Base-by-base conservation (phyloP, 2,113 vertebrate species). In the Equus przewalskii region DNA sequence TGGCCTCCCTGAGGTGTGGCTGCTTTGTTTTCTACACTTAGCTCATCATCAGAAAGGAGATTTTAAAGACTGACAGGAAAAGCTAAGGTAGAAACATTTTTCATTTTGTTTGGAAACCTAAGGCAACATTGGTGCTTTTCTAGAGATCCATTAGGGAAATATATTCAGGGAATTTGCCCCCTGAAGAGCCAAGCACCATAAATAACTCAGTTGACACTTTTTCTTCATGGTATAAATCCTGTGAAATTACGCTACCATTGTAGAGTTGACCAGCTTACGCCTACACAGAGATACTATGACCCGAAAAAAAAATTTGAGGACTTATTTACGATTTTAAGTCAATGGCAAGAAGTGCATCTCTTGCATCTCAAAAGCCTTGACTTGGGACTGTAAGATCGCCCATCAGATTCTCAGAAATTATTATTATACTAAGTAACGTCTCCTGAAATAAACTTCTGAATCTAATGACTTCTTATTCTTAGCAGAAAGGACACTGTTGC, bases 41-140 rank as follows among this genome's bases (percentile, higher is more conserved):
- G 12, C 46, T 56, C 51, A 7, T 46, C 5, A 46, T 26, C 60
- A 54, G 18, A 58, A 14, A 56, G 0, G 56, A 88, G 6, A 62
- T 24, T 11, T 92, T n/a, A 33, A 87, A 85, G 69, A 51, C 21
- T 15, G 24, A 56, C 5, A 46, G 46, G 79, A 46, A 95, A 75
- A 64, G 44, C 62, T 56, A 81, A 85, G 41, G 56, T 10, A 51
- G 60, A 93, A 93, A 75, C 19, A 41, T 12, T 92, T 89, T 36
- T 87, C 67, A 80, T 75, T 85, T 73, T 85, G 60, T 91, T 96
- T 83, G 64, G 79, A 91, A 94, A 89, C 41, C 44, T 81, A 95
- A 80, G 79, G 79, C 62, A 70, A 30, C 18, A 56, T 1, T 36
- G 8, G 41, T 78, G 67, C n/a, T 70, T 87, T 60, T 75, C 72